Base-by-base conservation (phyloP, 2,113 vertebrate species). In the Sylvia atricapilla region DNA sequence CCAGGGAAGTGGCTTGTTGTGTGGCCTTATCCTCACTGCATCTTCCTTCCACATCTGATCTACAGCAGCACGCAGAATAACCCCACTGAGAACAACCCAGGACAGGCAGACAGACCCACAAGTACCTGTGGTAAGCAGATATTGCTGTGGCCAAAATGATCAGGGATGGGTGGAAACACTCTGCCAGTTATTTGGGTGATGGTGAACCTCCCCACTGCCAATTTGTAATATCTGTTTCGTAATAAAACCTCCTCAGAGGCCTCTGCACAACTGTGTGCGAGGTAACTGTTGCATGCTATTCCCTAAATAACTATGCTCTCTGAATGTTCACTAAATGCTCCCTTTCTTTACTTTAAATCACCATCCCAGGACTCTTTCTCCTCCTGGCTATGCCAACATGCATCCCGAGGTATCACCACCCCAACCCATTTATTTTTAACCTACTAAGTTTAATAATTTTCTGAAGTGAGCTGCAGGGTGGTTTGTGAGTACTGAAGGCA, bases 191-290 rank as follows among this genome's bases (percentile, higher is more conserved):
- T 94, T 8, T 85, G 66, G 93, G 93, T 93, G 90, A 96, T 82
- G 91, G 94, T 75, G 66, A 82, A 92, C 13, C 1, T 11, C 66
- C 49, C 1, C 47, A 0, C 27, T 93, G 95, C 90, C 95, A 95
- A 83, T 52, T 33, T 85, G 93, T 17, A 95, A 95, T 19, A 43
- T 39, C 72, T 20, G 24, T 95, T 95, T 87, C 6, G 2, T 60
- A 96, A 96, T 1, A 33, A 87, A 80, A 19, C 27, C 39, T 67
- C 93, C 82, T 94, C 13, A 0, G 93, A 79, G 96, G 49, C 88
- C 82, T 69, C 92, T 81, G 49, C 88, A 95, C 69, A 97, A 96
- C 76, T 96, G 95, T 95, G 93, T 92, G 86, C 28, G 2, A 96
- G 90, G 90, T 90, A 87, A 96, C 77, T 81, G 31, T 82, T 93